Percentiles rank a stretch among this genome's conserved stretches.
Conservation (phyloP, 2,888 invertebrate species). For the Buathra laborator region DNA sequence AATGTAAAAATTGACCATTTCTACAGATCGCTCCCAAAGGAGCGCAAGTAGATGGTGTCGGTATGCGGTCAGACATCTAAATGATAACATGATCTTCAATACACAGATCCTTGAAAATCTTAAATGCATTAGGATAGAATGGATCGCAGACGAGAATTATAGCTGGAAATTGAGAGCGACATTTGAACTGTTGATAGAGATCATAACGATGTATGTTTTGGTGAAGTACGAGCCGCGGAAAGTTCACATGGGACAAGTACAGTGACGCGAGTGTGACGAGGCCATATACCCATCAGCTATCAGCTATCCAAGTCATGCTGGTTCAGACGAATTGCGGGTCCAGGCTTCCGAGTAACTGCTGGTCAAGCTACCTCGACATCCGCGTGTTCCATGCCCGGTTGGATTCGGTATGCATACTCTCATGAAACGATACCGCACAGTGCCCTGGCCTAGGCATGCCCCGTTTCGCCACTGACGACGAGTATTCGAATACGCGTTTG, state of each 20-base stretch:
- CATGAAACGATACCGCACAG: conserved; percentile 45
- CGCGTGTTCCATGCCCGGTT: background rate
- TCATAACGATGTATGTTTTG: background rate
- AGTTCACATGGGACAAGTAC: background rate
- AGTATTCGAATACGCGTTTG: conserved; percentile 74
- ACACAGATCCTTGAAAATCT: background rate
- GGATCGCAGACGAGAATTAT: background rate
- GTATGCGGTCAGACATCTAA: background rate
- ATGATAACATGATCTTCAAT: background rate
- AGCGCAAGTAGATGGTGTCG: background rate
- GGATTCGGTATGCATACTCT: conserved; percentile 20
- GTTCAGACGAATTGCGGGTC: conserved; percentile 22
- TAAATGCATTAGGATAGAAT: background rate
- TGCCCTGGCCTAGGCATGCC: conserved; percentile 13
- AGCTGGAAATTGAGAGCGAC: background rate
- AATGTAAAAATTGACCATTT: background rate
- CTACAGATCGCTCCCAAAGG: background rate
- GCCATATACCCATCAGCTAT: background rate
- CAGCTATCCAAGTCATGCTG: background rate
- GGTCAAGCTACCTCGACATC: conserved; percentile 20
- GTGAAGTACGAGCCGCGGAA: background rate
- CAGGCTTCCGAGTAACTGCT: conserved; percentile 20
- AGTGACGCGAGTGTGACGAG: conserved; percentile 8
- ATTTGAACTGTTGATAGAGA: background rate
- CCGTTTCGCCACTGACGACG: conserved; percentile 53